Evolutionary conservation across 1,140 invertebrate genomes (phyloP).

Genomic region (Tyrophagus putrescentiae): DNA sequence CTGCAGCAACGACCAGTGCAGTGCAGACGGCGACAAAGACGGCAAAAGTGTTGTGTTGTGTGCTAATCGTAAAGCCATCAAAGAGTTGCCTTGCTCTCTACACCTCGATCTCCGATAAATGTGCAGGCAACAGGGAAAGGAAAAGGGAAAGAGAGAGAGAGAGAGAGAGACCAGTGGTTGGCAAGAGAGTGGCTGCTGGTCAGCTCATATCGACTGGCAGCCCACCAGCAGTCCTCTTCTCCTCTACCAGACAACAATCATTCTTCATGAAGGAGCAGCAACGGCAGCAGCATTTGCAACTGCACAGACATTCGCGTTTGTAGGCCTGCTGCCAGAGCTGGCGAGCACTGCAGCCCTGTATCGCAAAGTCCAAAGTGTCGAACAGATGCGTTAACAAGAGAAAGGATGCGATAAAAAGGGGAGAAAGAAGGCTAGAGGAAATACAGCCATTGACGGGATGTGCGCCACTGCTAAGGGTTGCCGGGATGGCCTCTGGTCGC

Average conservation of each 20-base stretch:
- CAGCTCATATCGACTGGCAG: neutral
- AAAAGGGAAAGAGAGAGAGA: neutral
- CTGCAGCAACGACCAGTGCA: too few relatives aligned
- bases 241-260: constrained; percentile 7
- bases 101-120: constrained; percentile 2
- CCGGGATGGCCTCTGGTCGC: neutral
- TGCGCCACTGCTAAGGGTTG: neutral
- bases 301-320: neutral
- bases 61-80: constrained; percentile 10
- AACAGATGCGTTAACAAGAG: constrained; percentile 14
- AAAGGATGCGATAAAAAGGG: constrained; percentile 13
- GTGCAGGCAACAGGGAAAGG: neutral
- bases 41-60: too few relatives aligned
- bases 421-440: constrained; percentile 13
- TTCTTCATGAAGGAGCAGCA: neutral
- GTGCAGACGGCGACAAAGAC: too few relatives aligned
- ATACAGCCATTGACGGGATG: constrained; percentile 12
- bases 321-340: neutral
- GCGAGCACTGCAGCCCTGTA: neutral
- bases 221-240: too few relatives aligned
- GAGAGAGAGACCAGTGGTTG: neutral
- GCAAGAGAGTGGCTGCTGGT: neutral
- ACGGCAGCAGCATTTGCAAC: neutral
- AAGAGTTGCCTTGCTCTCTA: constrained; percentile 13
- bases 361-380: constrained; percentile 15